Evolutionary conservation across 2,797 vertebrate genomes (phyloP), one percentile per base, ranked within the genome.

Genomic region (Eurystomus glaucurus): DNA sequence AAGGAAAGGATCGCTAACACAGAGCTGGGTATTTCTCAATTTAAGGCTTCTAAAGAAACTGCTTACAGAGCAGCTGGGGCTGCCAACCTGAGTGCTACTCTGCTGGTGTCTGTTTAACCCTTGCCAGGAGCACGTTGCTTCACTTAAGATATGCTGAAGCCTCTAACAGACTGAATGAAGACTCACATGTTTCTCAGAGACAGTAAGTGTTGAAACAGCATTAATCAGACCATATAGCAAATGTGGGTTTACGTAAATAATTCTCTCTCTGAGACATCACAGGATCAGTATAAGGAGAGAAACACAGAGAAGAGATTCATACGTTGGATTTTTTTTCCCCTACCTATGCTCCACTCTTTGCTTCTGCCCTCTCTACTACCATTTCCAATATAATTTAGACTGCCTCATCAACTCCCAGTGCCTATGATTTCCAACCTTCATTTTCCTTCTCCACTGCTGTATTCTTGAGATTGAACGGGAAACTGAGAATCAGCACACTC

Each of bases 161-260:
- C 50, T 78, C 39, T 72, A 72, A 52, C 4, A 45, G 25, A 45
- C 60, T 37, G 68, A 69, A 69, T 11, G 16, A 15, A 79, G 64
- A 52, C 41, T 7, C 8, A 54, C 5, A 17, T 2, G 14, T 66
- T 89, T 87, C 45, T 74, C 71, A 85, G 39, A 52, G 14, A 80
- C 91, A 80, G 26, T 0, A 0, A 62, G 22, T 16, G 12, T 2
- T 46, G 10, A 76, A 82, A 20, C 16, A 71, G 7, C 26, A n/a
- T 82, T 88, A 80, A 26, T 66, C 25, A 58, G 31, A 37, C 7
- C 3, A 21, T 23, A 61, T 0, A 41, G 14, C 4, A 74, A 95
- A 60, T 6, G 14, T 13, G 8, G 8, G 28, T 92, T 91, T 83
- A 55, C 15, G 28, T 25, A 41, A 74, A 77, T 35, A n/a, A 75